Evolutionary conservation across 2,888 invertebrate genomes (phyloP), one percentile per base, ranked within the genome.

Genomic region (Metalampra italica): DNA sequence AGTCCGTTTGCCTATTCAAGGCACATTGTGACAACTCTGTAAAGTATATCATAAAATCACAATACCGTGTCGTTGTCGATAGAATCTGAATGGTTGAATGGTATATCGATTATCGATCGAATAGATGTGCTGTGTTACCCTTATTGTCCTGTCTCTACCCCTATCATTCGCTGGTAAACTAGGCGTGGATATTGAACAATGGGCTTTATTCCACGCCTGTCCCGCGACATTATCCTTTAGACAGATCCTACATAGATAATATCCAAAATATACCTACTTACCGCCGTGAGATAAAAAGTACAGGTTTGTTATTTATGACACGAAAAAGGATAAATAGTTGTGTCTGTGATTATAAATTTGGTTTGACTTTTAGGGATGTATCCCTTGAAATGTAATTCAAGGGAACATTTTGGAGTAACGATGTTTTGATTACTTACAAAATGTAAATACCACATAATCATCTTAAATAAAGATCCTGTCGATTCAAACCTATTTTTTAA

Each of bases 141-240:
- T 79, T 80, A 88, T 88, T 88, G 87, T 86, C 66, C 82, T 86
- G 87, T 87, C 87, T 62, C 51, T 77, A 77, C 72, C 79, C 78
- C 77, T 75, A 73, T 75, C 76, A 68, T 67, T 57, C 60, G 59
- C 56, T 50, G 67, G 62, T 74, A 72, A 76, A 73, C 72, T 75
- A 78, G 80, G 75, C 79, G 75, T 68, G 66, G 64, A 71, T 69
- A 68, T 69, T 60, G 73, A 69, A 84, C 81, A 85, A 84, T 81
- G 66, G 71, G 67, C 64, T 65, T 71, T 78, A 76, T 79, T 73
- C 75, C 66, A 66, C 70, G 66, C 57, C 52, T 67, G 64, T 66
- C 72, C 58, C 49, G 54, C 57, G 68, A 74, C 68, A 74, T 74
- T 73, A 70, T 67, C 64, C 67, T 70, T 60, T 54, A 36, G 36